phyloP scores from a whole-genome alignment of 2,888 invertebrate species.

The Chorisops tibialis region DNA sequence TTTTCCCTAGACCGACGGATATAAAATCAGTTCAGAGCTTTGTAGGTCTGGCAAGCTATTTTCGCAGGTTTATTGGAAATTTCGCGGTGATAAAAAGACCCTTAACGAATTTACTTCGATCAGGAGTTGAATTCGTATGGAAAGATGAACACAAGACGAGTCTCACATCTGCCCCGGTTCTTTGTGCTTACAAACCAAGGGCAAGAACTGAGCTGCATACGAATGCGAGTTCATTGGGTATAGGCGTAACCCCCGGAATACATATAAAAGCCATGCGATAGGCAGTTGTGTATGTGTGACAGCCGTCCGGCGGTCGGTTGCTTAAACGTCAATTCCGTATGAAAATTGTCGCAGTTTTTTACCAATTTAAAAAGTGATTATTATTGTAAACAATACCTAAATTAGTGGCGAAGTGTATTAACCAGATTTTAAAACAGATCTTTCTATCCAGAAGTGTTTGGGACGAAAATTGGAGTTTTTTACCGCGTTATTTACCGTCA shows the following conservation, averaged over 20 bases:
- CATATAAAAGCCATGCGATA: too few species aligned
- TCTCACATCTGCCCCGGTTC: slow-evolving; percentile 11
- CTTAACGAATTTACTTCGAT: slow-evolving; percentile 13
- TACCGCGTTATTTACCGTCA: too few species aligned
- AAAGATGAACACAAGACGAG: slow-evolving; percentile 4
- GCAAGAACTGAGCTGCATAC: slow-evolving; percentile 12
- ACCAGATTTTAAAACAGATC: too few species aligned
- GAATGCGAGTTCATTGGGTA: slow-evolving; percentile 11
- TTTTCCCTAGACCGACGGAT: not conserved
- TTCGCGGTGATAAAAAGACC: slow-evolving; percentile 11
- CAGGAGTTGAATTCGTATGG: not conserved
- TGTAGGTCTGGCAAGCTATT: slow-evolving; percentile 12
- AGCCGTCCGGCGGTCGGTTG: too few species aligned
- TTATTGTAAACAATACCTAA: too few species aligned
- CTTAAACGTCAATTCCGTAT: too few species aligned
- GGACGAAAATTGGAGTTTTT: too few species aligned
- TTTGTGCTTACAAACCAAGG: slow-evolving; percentile 19
- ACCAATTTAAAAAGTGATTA: too few species aligned
- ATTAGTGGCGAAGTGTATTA: too few species aligned
- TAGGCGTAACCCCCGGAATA: not conserved
- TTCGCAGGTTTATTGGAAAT: slow-evolving; percentile 3
- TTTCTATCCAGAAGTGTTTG: too few species aligned
- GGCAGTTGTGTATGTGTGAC: too few species aligned
- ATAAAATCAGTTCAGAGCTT: not conserved
- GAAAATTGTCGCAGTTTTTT: too few species aligned